Base-by-base conservation (phyloP, 2,113 vertebrate species). In the Dicentrarchus labrax region DNA sequence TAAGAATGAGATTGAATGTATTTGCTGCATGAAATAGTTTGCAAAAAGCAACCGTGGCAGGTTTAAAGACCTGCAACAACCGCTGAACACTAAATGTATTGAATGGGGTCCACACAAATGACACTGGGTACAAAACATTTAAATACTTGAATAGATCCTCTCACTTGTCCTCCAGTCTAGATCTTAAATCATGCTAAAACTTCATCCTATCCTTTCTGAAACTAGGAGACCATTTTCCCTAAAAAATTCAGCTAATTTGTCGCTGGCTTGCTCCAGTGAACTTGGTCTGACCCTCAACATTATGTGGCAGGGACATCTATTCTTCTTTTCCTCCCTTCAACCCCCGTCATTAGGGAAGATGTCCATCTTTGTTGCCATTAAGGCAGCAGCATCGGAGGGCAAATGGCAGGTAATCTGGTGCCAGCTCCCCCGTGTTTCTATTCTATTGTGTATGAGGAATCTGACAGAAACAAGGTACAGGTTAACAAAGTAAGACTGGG, bases 371-470 rank as follows among this genome's bases (percentile, higher is more conserved):
- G 56, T 64, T 69, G 51, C 68, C 59, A 78, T 61, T 71, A 72
- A 54, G 19, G 67, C 54, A 57, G 50, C 73, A 72, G 57, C 60
- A 59, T 16, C 74, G 19, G 61, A 86, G 89, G 82, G 64, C 77
- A 83, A 85, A 85, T 87, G 85, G 84, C 81, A 91, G 83, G 76
- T 86, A 91, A 88, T 66, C 86, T 86, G 92, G 92, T 93, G 94
- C 86, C 84, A 87, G 75, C 56, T 70, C 85, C 87, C 73, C 77
- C 78, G 77, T 21, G 21, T 82, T 67, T 86, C 74, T 82, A 50
- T 89, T 84, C 80, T 30, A 15, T 80, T 76, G 51, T 73, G 60
- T 50, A 39, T 65, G 50, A 88, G 82, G 80, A 92, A 89, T 82
- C 71, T 88, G 90, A 92, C 90, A 86, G 91, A 86, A 91, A 88